phyloP scores from a whole-genome alignment of 1,140 invertebrate species.

The Aricia agestis region DNA sequence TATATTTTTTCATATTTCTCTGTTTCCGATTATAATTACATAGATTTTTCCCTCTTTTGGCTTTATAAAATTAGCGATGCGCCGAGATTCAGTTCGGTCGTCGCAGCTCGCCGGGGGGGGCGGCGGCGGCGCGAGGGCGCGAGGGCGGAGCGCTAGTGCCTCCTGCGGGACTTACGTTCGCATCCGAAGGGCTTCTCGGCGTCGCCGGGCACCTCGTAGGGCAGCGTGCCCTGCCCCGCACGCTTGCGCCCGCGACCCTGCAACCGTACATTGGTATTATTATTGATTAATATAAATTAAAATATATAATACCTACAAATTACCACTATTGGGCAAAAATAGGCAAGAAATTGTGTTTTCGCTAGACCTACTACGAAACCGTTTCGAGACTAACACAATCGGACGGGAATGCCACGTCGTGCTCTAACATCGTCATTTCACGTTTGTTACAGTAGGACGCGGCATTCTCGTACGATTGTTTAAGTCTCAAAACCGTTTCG shows the following conservation, averaged over 20 bases:
- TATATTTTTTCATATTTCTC: neutral
- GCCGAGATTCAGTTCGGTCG: neutral
- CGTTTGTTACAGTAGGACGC: too few species aligned
- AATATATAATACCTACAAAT: too few species aligned
- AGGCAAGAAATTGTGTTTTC: too few species aligned
- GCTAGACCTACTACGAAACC: too few species aligned
- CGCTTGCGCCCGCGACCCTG: slow-evolving; percentile 86
- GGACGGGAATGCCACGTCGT: too few species aligned
- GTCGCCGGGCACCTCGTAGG: slow-evolving; percentile 79
- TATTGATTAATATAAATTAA: slow-evolving; percentile 19
- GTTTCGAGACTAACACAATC: too few species aligned
- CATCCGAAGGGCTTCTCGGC: slow-evolving; percentile 94
- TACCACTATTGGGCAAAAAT: too few species aligned
- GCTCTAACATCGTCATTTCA: too few species aligned
- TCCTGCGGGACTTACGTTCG: slow-evolving; percentile 88
- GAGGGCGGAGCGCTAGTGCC: slow-evolving; percentile 43
- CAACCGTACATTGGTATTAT: slow-evolving; percentile 34
- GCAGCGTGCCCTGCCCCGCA: slow-evolving; percentile 77
- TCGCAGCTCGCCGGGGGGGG: neutral
- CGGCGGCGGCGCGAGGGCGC: slow-evolving; percentile 4
- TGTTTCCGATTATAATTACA: neutral
- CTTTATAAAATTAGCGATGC: neutral
- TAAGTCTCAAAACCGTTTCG: too few species aligned
- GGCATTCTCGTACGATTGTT: too few species aligned
- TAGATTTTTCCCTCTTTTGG: neutral